Evolutionary conservation across 2,888 invertebrate species (phyloP).

Genomic region (Dilophus febrilis): DNA sequence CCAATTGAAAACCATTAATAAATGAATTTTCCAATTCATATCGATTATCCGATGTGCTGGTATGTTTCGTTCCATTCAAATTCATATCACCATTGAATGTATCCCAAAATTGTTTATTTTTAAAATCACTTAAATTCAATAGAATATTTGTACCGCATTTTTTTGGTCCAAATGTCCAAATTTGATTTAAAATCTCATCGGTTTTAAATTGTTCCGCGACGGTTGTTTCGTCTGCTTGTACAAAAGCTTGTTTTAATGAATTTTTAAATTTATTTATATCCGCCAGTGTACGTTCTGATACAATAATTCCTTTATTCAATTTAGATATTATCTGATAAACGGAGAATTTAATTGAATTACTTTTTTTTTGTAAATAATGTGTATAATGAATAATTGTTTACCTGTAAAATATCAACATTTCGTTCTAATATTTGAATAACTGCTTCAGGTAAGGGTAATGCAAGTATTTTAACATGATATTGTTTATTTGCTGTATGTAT

Average conservation of each 20-base stretch:
- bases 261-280: conserved; percentile 11
- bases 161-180: conserved; percentile 88
- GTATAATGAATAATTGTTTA: too few species aligned
- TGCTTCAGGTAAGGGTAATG: conserved; percentile 54
- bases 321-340: conserved; percentile 29
- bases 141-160: conserved; percentile 80
- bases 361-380: too few species aligned
- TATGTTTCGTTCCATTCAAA: conserved; percentile 26
- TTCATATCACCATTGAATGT: conserved; percentile 24
- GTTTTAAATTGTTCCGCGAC: background rate
- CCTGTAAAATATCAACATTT: conserved; percentile 52
- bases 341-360: too few species aligned
- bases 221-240: too few species aligned
- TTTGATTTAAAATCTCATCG: conserved; percentile 21
- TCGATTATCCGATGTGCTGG: conserved; percentile 30
- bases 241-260: background rate
- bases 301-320: conserved; percentile 10
- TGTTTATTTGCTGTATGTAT: conserved; percentile 54
- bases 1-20: conserved; percentile 73
- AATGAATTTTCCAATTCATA: conserved; percentile 59
- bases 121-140: conserved; percentile 59
- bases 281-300: conserved; percentile 6
- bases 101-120: conserved; percentile 39
- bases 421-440: conserved; percentile 55
- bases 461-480: conserved; percentile 54